phyloP scores from a whole-genome alignment of 1,140 invertebrate species.

The Drosophila guanche region DNA sequence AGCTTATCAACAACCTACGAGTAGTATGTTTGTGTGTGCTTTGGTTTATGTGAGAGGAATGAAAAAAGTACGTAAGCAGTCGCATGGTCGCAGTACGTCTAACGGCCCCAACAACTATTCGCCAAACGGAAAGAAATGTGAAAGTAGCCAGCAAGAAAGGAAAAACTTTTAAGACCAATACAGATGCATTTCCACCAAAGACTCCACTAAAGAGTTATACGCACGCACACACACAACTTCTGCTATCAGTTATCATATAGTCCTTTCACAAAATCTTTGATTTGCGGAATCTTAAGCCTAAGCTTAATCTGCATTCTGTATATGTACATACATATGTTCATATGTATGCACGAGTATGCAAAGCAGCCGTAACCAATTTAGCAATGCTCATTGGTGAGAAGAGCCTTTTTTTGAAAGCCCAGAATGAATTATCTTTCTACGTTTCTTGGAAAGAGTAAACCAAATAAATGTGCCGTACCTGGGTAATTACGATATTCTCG shows the following conservation, averaged over 20 bases:
- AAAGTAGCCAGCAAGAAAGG: conserved; percentile 30
- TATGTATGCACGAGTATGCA: conserved; percentile 15
- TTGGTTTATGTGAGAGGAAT: conserved; percentile 12
- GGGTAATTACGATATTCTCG: conserved; percentile 40
- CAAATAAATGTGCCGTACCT: conserved; percentile 29
- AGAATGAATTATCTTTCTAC: conserved; percentile 56
- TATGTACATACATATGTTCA: conserved; percentile 20
- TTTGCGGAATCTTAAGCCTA: neutral
- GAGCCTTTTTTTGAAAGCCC: conserved; percentile 42
- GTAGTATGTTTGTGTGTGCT: conserved; percentile 10
- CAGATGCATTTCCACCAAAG: neutral
- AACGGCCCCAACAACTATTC: conserved; percentile 55
- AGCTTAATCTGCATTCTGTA: neutral
- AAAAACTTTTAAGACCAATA: conserved; percentile 7
- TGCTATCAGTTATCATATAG: conserved; percentile 18
- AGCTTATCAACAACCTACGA: conserved; percentile 53
- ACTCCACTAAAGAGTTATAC: conserved; percentile 9
- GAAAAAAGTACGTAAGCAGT: conserved; percentile 59
- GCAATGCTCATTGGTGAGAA: conserved; percentile 44
- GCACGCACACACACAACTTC: conserved; percentile 5
- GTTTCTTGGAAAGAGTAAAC: conserved; percentile 49
- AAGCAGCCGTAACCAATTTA: conserved; percentile 40
- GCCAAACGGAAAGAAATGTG: conserved; percentile 48
- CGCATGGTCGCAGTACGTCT: conserved; percentile 28
- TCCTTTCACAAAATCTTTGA: conserved; percentile 57